Evolutionary conservation across 2,888 invertebrate species (phyloP), one percentile per base, ranked within the genome.

Genomic region (Thereva nobilitata): DNA sequence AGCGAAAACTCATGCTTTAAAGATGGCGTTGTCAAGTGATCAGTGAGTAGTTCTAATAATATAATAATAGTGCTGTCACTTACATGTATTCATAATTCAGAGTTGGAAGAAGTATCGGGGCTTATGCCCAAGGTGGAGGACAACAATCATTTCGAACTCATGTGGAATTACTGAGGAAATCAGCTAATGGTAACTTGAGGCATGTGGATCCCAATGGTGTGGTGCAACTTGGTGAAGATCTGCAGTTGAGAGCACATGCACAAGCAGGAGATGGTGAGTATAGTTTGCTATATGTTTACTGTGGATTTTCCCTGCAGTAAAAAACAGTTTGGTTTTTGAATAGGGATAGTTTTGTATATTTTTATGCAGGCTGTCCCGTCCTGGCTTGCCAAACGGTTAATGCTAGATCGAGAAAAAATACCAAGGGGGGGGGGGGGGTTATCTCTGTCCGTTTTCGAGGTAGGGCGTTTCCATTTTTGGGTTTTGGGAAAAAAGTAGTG

Each of bases 161-260:
- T 64, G 79, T 86, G 8, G 83, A 81, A 53, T 74, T 86, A 3
- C 79, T 84, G 66, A 75, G 84, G 40, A 83, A 82, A 67, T 76
- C 82, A n/a, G 75, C 76, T 1, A 82, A 81, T 64, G 82, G 83
- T 35, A 86, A 84, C 70, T 82, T 83, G 12, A 77, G 82, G n/a
- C 79, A 78, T 23, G 77, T 86, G 63, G 81, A 83, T 67, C 75
- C 80, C 1, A 83, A 84, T 57, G 84, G 83, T 4, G 78, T 83
- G 4, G 85, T 86, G 0, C 80, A 83, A 67, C 75, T 86, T 50
- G 86, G 86, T 4, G 86, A 86, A 73, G 85, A 86, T 68, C 75
- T 86, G 41, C 72, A 86, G 50, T 72, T 86, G 38, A 78, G 84
- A 40, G 84, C 84, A 5, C 78, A 83, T 70, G 83, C 86, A 8